Base-by-base conservation (phyloP, 2,797 vertebrate species). In the Mycteria americana region DNA sequence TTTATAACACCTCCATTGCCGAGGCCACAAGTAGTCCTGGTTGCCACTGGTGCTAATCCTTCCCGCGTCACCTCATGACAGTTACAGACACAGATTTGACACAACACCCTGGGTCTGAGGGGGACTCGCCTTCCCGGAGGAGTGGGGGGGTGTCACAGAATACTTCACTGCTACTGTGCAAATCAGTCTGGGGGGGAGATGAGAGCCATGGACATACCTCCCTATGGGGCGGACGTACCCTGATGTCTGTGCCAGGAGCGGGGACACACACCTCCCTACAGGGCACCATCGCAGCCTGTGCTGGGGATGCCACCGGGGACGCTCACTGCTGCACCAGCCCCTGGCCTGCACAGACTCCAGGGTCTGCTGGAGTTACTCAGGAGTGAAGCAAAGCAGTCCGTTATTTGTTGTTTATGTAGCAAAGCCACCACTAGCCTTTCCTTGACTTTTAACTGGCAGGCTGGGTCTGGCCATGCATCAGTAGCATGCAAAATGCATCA, bases 181-280 rank as follows among this genome's bases (percentile, higher is more conserved):
- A 27, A 59, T 31, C 23, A 30, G 4, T 31, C 35, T 7, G 16
- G 11, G 11, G 18, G 30, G 14, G 48, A 60, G 31, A 67, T 14
- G 33, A 7, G 22, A 89, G 54, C 25, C 35, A n/a, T 9, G 14
- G 46, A 13, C 23, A 10, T 10, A 37, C 3, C 12, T 41, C 51
- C 23, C 64, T 46, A 12, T 7, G 7, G 24, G 43, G 10, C n/a
- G 3, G 4, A 10, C 1, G 4, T 45, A 13, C 39, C 28, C 39
- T 7, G 2, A 39, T 43, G 19, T 9, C 62, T 67, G 45, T 35
- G 45, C 18, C 6, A 3, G 33, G 45, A 13, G 17, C 1, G 6
- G 10, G 7, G 3, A 30, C 28, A 75, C 37, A 30, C 0, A 0
- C 3, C 24, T 76, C n/a, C 50, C 45, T 25, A 3, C 2, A 4